Evolutionary conservation across 1,140 invertebrate genomes (phyloP), one percentile per base, ranked within the genome.

Genomic region (Trichomalopsis sarcophagae): DNA sequence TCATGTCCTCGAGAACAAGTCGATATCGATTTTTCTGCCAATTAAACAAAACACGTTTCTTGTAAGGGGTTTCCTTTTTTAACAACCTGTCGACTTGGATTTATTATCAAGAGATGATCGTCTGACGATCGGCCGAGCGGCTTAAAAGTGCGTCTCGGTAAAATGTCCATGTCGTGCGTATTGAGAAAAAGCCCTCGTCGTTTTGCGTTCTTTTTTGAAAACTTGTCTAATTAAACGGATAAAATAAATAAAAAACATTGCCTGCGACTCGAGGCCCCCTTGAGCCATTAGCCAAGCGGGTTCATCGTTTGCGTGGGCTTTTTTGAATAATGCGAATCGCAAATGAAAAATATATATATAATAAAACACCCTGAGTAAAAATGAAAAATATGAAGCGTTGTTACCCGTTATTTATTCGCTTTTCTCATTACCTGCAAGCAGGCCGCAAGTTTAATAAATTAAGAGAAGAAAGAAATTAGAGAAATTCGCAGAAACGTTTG

Each of bases 11-110:
- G 87, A 88, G 87, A 89, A 89, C 80, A 73, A 77, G 78, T 88
- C 87, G 81, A 86, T 87, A 88, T 88, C 85, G 88, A 89, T 88
- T 88, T 89, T 89, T 87, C 84, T 85, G 88, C 87, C 86, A 89
- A 89, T 89, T 88, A 87, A 87, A 87, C 3, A 88, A 88, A 86
- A 87, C 86, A 87, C 82, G 83, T 88, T 89, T 89, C 87, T 87
- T 89, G 87, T 88, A 87, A 89, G 81, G 86, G 23, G 81, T 88
- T 88, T 87, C 75, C 84, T 89, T 83, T 88, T 90, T 87, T 78
- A 89, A 88, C 84, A 87, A 89, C 86, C 85, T 69, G 87, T 86
- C 88, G 82, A 89, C 82, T 87, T 87, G 75, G 87, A 88, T 74
- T 62, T 79, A 77, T 73, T 73, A 36, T 36, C 68, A 27, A 50